Evolutionary conservation across 2,888 invertebrate species (phyloP).

Genomic region (Diplazon laetatorius): DNA sequence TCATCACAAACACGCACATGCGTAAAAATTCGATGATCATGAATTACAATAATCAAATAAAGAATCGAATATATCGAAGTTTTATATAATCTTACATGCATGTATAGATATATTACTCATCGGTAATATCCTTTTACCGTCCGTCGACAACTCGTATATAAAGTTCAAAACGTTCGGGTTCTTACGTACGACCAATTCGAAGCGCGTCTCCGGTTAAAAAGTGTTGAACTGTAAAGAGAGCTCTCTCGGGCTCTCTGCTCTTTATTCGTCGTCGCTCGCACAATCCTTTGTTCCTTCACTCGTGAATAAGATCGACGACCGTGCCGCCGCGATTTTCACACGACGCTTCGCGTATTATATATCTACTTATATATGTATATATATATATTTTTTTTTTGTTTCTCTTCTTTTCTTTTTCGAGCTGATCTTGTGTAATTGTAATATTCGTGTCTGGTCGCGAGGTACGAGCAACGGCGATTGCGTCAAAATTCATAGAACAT

Average conservation of each 20-base stretch:
- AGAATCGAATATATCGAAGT: background rate
- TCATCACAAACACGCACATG: no score
- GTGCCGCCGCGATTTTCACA: conserved; percentile 33
- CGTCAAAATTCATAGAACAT: conserved; percentile 40
- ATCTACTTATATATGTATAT: no score
- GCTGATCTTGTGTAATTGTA: conserved; percentile 57
- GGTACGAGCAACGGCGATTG: conserved; percentile 22
- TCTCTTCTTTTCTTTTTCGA: no score
- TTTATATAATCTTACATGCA: no score
- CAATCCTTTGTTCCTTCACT: conserved; percentile 27
- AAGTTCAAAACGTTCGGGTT: background rate
- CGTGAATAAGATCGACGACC: conserved; percentile 36
- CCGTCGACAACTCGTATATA: conserved; percentile 36
- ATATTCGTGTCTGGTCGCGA: conserved; percentile 15
- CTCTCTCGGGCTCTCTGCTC: conserved; percentile 11
- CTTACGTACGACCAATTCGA: conserved; percentile 50
- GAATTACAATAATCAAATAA: no score
- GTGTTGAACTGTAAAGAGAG: conserved; percentile 38
- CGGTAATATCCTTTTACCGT: conserved; percentile 56
- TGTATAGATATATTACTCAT: no score
- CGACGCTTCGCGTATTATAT: background rate
- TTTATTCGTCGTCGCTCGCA: background rate
- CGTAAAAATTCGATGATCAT: no score
- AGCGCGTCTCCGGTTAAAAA: background rate
- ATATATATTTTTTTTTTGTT: no score